These are phyloP conservation scores for Dendrolimus houi DNA, from an alignment of 2,888 invertebrate species.

Conservation along the genomic window DNA sequence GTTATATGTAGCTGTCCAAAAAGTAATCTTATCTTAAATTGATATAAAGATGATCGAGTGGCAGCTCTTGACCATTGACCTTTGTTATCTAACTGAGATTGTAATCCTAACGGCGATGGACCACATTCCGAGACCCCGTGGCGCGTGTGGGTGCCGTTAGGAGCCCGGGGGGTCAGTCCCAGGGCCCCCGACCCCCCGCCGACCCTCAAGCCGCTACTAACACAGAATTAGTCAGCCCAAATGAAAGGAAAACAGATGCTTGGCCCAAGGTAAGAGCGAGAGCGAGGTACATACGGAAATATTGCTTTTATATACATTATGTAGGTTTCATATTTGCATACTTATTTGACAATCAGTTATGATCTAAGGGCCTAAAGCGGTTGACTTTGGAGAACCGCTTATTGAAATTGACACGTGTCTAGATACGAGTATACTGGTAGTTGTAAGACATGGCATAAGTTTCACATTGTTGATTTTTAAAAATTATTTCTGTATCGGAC, in stretches of 20 bases:
- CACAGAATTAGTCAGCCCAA: conserved; percentile 28
- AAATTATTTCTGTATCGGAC: too few species aligned
- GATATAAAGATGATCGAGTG: neutral
- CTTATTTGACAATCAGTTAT: too few species aligned
- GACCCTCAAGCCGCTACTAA: conserved; percentile 32
- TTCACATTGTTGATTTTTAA: too few species aligned
- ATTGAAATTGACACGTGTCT: too few species aligned
- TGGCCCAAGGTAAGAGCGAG: conserved; percentile 14
- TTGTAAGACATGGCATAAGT: too few species aligned
- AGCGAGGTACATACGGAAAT: conserved; percentile 9
- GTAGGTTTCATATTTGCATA: too few species aligned
- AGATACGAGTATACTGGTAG: too few species aligned
- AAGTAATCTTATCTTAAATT: too few species aligned
- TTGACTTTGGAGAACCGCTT: too few species aligned
- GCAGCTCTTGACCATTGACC: neutral
- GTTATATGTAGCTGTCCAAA: too few species aligned
- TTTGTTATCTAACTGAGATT: neutral
- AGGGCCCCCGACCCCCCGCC: conserved; percentile 11
- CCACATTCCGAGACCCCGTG: neutral
- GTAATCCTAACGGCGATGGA: neutral
- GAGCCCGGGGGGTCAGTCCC: conserved; percentile 9
- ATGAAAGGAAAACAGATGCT: conserved; percentile 51
- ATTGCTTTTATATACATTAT: too few species aligned
- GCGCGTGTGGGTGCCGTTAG: conserved; percentile 12
- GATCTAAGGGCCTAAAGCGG: too few species aligned